Base-by-base conservation (phyloP, 2,888 invertebrate species). In the Lochmaea crataegi region DNA sequence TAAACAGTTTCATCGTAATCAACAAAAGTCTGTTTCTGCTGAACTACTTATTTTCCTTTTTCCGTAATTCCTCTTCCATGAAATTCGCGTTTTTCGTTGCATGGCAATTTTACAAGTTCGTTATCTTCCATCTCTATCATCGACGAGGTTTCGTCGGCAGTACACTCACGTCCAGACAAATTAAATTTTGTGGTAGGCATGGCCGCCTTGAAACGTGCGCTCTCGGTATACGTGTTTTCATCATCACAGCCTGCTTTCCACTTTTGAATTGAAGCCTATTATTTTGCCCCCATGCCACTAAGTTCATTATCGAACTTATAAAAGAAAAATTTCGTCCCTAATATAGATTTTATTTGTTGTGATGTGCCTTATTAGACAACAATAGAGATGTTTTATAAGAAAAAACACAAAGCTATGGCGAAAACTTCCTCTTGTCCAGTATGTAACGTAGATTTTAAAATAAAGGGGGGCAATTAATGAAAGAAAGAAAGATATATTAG, bases 101-200 rank as follows among this genome's bases (percentile, higher is more conserved):
- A 10, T 16, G 16, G 53, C 10, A 53, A 53, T 53, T 53, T 16
- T 3, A 53, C 53, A 65, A 22, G 16, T 42, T 42, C 41, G 45
- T 41, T 68, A 57, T n/a, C 68, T 14, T 45, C 68, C 68, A 68
- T 68, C 68, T 67, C 67, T 67, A 67, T 38, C 53, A 11, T 14
- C 16, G 38, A 22, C 16, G 11, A 79, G 77, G 79, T 80, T 76
- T 77, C 64, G 75, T 81, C 78, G 72, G 73, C 76, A 83, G 78
- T 83, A 77, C 76, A 79, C 82, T 84, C 84, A 84, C 84, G 84
- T 84, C 79, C 79, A 78, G 79, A 80, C 82, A 84, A 84, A 84
- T 84, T 84, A 83, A 84, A 84, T 84, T 84, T 84, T 84, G 84
- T 79, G 83, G 82, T 80, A 75, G 78, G 74, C 75, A 58, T 48